Evolutionary conservation across 2,797 vertebrate species (phyloP), one percentile per base, ranked within the genome.

Genomic region (Cossypha dichroa): DNA sequence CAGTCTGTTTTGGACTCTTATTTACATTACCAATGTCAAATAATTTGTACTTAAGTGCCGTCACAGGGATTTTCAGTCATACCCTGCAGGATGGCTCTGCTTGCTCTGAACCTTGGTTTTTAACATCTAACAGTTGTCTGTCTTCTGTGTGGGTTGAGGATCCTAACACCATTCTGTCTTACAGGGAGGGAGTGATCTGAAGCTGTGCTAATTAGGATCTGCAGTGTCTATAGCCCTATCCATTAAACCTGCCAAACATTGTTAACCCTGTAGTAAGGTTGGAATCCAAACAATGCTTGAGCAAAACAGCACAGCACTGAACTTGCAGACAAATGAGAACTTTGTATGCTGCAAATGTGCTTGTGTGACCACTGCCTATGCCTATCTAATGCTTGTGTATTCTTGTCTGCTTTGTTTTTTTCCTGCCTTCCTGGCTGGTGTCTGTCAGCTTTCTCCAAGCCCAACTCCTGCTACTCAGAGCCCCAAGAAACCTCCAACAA

Each of bases 401-500:
- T 93, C 91, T 92, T 96, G 45, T 97, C 82, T 97, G 94, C 95
- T 98, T 96, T 95, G 94, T 92, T 96, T 97, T 26, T 94, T 84
- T 78, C 95, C 96, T 98, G 93, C 96, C 90, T 76, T 97, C 80
- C 94, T 96, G 95, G 43, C 93, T 97, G 96, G 55, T 31, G 1
- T 93, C 81, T 92, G 45, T 87, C 97, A 99, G 99, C 97, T 99
- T 93, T 99, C 99, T 98, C 98, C 99, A 97, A 99, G 98, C 97
- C 98, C 98, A 98, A 98, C 98, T 96, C 98, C 98, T 97, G 98
- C 98, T 96, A 98, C 97, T 98, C 99, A 99, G 98, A 99, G 99
- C 97, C 99, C 99, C 96, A 99, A 99, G 98, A 99, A 99, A 97
- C 99, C 99, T 94, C 99, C 99, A 95, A 97, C 99, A 97, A 99